Conservation (phyloP, 2,888 invertebrate species). For the Rotaria sp. region DNA sequence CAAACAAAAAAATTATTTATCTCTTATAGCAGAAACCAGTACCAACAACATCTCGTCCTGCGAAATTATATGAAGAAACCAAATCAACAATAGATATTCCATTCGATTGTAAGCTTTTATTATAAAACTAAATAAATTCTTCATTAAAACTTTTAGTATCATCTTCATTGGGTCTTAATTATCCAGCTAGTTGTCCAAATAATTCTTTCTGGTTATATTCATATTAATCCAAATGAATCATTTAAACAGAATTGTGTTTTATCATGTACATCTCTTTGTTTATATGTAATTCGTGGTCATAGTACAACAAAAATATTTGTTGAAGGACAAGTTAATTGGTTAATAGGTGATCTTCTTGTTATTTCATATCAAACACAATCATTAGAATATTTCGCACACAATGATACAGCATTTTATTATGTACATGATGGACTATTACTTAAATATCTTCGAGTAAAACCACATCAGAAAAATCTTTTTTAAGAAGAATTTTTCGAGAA, state of each 20-base stretch:
- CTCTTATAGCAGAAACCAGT: not conserved
- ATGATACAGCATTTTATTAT: not conserved
- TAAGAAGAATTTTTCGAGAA: not conserved
- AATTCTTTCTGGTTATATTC: not conserved
- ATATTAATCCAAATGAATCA: not conserved
- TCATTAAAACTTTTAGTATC: not conserved
- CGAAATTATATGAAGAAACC: not conserved
- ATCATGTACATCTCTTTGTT: not conserved
- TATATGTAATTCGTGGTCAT: constrained; percentile 16
- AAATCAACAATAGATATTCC: not conserved
- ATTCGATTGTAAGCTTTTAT: not conserved
- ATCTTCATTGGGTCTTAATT: not conserved
- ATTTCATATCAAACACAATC: not conserved
- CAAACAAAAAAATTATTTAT: too few species aligned
- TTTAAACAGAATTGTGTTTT: not conserved
- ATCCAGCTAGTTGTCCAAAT: constrained; percentile 9
- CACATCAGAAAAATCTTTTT: not conserved
- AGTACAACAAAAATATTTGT: not conserved
- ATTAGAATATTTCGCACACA: not conserved
- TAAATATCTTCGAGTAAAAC: not conserved
- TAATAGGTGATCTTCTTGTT: not conserved
- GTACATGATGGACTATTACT: not conserved
- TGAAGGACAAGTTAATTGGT: not conserved
- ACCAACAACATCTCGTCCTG: not conserved
- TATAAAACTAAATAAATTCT: not conserved